Base-by-base conservation (phyloP, 2,888 invertebrate genomes). In the Xanthorhoe designata region DNA sequence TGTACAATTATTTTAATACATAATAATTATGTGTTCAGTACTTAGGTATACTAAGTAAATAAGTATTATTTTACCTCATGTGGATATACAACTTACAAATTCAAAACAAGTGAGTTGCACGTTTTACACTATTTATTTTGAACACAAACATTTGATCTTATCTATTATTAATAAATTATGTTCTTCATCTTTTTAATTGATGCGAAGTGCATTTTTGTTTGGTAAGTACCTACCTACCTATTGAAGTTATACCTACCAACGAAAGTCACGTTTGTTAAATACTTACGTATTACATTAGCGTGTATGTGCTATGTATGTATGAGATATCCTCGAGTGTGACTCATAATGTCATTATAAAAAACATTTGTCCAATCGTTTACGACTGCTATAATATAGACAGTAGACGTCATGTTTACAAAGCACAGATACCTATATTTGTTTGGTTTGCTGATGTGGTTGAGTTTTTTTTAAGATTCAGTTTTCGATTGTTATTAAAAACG, bases 211-310 rank as follows among this genome's bases (percentile, higher is more conserved):
- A 7, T 13, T 42, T 42, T 42, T 42, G 10, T 38, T 10, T n/a
- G n/a, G n/a, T n/a, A n/a, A n/a, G n/a, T n/a, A n/a, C n/a, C n/a
- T n/a, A n/a, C n/a, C 10, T 9, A 13, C 10, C n/a, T n/a, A 42
- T 42, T 42, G 38, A 42, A 42, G 9, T 42, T 42, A 13, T 13
- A 42, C 38, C 13, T 10, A 13, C 10, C 13, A 10, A 35, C 35
- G 35, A 13, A 13, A 47, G 47, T 47, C 47, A 47, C 47, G 47
- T 47, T 15, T 15, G 15, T 47, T 17, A 47, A 17, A 17, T 17
- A 47, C 47, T 47, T 62, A 54, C 62, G 54, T 66, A 47, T 17
- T 47, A 47, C 60, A 71, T 71, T n/a, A 58, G 17, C 47, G 15
- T 17, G 47, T 47, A 17, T 47, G 47, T 17, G 47, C 17, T 47